These are phyloP conservation scores for Tetranychus cinnabarinus DNA, from an alignment of 1,140 invertebrate genomes.

Conservation along the genomic window DNA sequence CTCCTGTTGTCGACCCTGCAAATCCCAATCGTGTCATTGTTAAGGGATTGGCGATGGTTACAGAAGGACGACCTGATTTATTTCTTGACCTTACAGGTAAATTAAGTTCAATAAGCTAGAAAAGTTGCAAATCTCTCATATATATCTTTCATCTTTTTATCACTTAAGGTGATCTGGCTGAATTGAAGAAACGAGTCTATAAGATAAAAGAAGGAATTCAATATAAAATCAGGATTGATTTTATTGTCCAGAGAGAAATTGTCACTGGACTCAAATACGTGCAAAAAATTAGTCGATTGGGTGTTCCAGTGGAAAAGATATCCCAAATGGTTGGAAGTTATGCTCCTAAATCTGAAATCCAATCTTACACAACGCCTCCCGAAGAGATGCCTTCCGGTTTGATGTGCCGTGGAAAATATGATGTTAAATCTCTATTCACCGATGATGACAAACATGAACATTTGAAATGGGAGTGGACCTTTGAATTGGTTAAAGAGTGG, in stretches of 20 bases:
- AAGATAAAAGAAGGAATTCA: constrained; percentile 83
- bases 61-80: constrained; percentile 55
- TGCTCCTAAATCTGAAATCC: constrained; percentile 73
- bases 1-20: constrained; percentile 31
- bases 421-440: constrained; percentile 74
- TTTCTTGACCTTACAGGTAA: constrained; percentile 58
- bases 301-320: constrained; percentile 87
- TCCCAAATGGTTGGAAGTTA: constrained; percentile 92
- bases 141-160: not conserved
- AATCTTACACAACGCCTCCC: constrained; percentile 69
- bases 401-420: constrained; percentile 71
- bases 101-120: not conserved
- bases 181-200: too few relatives aligned
- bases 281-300: constrained; percentile 84
- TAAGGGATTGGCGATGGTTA: constrained; percentile 61
- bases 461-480: too few relatives aligned
- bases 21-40: constrained; percentile 76
- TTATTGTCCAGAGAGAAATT: constrained; percentile 92
- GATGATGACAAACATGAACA: too few relatives aligned
- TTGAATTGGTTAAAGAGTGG: too few relatives aligned
- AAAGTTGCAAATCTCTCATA: not conserved
- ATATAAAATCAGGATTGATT: constrained; percentile 85
- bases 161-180: constrained; percentile 13
- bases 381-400: constrained; percentile 87
- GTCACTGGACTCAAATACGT: constrained; percentile 90